Base-by-base conservation (phyloP, 2,888 invertebrate genomes). In the Lepidocyrtoides sp. region DNA sequence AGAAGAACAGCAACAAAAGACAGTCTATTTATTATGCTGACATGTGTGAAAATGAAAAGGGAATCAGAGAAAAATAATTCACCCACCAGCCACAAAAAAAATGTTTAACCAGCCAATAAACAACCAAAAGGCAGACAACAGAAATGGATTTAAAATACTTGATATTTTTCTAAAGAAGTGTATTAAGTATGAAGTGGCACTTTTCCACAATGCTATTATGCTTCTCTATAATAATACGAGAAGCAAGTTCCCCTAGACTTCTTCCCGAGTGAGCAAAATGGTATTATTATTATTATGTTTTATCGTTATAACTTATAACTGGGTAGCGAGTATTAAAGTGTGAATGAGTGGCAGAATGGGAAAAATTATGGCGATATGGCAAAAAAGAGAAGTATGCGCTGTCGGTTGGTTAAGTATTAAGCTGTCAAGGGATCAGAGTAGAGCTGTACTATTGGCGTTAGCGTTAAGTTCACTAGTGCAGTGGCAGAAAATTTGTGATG, bases 361-460 rank as follows among this genome's bases (percentile, higher is more conserved):
- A 72, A 41, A 72, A 72, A 72, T 41, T 2, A 44, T 72, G 72
- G 44, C 44, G 44, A 72, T 72, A 44, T 7, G 26, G 23, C 41
- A 4, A 17, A 32, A 60, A 20, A 60, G 60, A 23, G 60, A 41
- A 69, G 41, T 26, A 4, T 36, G 36, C 26, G 26, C 8, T 77
- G 77, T 26, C 77, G 51, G 26, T 66, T n/a, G 17, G 26, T 29
- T 29, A 32, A 66, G 72, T 69, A 87, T 87, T 79, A 79, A 79
- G 87, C 79, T 87, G 87, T 87, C 87, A 66, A 17, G 66, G 77
- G 79, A 79, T 79, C 79, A 85, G 1, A 14, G 51, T 41, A n/a
- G 41, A 41, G 69, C 26, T 14, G 26, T 17, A 44, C 14, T 66
- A n/a, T n/a, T n/a, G n/a, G n/a, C n/a, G n/a, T n/a, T n/a, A n/a